Conservation (phyloP, 2,888 invertebrate species). For the Drosophila paranaensis region DNA sequence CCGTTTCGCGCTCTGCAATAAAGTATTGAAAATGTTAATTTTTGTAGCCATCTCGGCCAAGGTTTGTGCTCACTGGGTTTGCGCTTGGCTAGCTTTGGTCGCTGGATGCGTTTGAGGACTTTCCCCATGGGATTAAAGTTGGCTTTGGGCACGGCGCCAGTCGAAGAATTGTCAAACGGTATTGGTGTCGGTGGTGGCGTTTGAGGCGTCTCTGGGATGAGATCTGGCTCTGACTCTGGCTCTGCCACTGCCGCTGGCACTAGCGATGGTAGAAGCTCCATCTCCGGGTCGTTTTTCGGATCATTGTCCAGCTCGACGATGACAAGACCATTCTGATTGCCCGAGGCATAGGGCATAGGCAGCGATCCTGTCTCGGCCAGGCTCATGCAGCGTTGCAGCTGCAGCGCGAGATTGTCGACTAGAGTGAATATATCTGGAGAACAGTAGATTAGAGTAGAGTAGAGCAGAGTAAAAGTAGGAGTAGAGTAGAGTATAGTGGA, state of each 20-base stretch:
- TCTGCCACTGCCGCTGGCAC: too few relatives aligned
- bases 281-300: not conserved
- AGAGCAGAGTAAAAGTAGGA: too few relatives aligned
- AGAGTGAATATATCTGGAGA: constrained; percentile 36
- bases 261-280: too few relatives aligned
- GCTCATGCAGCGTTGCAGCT: constrained; percentile 27
- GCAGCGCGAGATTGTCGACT: constrained; percentile 36
- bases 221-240: too few relatives aligned
- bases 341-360: not conserved
- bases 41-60: too few relatives aligned
- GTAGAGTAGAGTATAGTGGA: too few relatives aligned
- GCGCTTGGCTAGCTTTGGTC: not conserved
- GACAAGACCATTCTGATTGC: too few relatives aligned
- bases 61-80: not conserved
- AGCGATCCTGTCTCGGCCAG: not conserved
- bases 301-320: not conserved
- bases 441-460: too few relatives aligned
- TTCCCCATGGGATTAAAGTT: not conserved
- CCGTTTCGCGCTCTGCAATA: constrained; percentile 10
- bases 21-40: not conserved
- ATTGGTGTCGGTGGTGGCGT: too few relatives aligned
- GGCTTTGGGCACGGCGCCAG: constrained; percentile 44
- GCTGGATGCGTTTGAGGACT: not conserved
- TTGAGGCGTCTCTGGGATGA: too few relatives aligned
- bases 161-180: not conserved